Base-by-base conservation (phyloP, 1,140 invertebrate species). In the Heliconius hewitsoni region DNA sequence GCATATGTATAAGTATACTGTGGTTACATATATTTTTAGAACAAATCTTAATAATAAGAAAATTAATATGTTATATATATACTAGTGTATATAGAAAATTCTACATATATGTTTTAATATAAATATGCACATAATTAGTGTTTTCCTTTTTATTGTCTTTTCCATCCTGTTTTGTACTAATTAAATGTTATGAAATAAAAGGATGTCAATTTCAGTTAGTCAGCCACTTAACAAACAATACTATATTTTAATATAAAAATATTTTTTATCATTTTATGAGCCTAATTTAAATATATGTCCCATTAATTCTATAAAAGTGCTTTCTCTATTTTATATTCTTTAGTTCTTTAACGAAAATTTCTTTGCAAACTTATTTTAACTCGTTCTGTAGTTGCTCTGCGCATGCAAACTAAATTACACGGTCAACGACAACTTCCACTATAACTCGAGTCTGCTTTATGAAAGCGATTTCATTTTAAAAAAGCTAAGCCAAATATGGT, bases 361-460 rank as follows among this genome's bases (percentile, higher is more conserved):
- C 60, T 66, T 66, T 30, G 13, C 60, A 66, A 66, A 66, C 60
- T 66, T 66, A 66, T 66, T 66, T 66, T 66, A 66, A 66, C 23
- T 66, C 60, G 60, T 66, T 16, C 60, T 66, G 60, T 66, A 66
- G 60, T 66, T 66, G 60, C 60, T 66, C 27, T 66, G 60, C 60
- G 60, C 60, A 66, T 66, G 60, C 23, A 66, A 66, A 66, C 23
- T 66, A 66, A 66, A 66, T 66, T 66, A 66, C 60, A 66, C 60
- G 60, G 60, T 66, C 60, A 66, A 66, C 27, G 60, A 66, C 60
- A 66, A 66, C 60, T 66, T 66, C 60, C 60, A 66, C 60, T 66
- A 66, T 66, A 66, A 66, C 23, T 66, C 60, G 60, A 66, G 27
- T 66, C 60, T 30, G 60, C 27, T 66, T 66, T 66, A 66, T 66